Conservation (phyloP, 2,113 vertebrate genomes). For the Hiodon alosoides region DNA sequence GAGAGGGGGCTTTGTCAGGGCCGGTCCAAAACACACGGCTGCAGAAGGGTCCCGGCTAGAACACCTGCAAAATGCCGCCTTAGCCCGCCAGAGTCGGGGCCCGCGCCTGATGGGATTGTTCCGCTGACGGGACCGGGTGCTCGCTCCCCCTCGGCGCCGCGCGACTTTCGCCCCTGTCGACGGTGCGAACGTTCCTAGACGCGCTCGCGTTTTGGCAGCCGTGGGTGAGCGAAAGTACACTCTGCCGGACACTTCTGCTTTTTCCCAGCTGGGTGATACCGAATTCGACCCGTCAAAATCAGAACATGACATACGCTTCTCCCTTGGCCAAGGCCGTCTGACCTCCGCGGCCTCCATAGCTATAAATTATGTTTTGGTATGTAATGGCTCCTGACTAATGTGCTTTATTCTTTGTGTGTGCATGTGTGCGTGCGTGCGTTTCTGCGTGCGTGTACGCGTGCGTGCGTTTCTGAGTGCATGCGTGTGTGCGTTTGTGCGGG, state of each 20-base stretch:
- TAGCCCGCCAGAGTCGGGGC: slow-evolving; percentile 34
- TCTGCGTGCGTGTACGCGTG: too few species aligned
- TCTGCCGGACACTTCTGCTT: too few species aligned
- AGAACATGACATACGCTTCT: slow-evolving; percentile 53
- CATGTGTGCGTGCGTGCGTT: too few species aligned
- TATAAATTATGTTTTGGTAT: slow-evolving; percentile 37
- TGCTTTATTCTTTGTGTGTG: neutral
- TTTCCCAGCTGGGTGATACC: slow-evolving; percentile 46
- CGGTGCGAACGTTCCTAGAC: too few species aligned
- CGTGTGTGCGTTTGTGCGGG: too few species aligned
- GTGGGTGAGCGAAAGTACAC: slow-evolving; percentile 40
- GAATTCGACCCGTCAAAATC: slow-evolving; percentile 54
- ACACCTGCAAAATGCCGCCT: slow-evolving; percentile 69
- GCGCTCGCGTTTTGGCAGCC: too few species aligned
- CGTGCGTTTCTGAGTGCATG: too few species aligned
- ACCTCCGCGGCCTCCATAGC: slow-evolving; percentile 36
- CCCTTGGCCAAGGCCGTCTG: slow-evolving; percentile 39
- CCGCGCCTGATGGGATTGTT: neutral
- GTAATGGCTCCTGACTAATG: slow-evolving; percentile 24
- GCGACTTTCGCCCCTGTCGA: too few species aligned
- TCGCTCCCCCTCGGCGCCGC: too few species aligned
- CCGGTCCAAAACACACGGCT: slow-evolving; percentile 65
- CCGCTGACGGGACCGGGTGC: too few species aligned
- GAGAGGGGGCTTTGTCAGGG: slow-evolving; percentile 66
- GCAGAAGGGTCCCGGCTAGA: slow-evolving; percentile 65